phyloP scores from a whole-genome alignment of 2,797 vertebrate genomes.

The Paratrypauchen microcephalus region DNA sequence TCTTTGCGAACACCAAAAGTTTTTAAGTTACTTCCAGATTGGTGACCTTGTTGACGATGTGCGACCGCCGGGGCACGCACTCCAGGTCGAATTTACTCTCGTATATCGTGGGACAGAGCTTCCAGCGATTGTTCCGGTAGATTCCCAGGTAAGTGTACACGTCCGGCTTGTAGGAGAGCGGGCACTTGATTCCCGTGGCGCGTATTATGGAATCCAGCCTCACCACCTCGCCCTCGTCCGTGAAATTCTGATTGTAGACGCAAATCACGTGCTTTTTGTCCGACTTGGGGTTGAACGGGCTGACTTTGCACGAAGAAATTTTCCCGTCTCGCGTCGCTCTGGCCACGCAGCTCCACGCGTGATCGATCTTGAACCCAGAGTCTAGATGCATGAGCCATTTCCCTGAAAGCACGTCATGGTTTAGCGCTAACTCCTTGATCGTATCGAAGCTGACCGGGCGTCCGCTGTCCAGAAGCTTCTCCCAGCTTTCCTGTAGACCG shows the following conservation, averaged over 20 bases:
- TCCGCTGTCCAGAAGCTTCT: slow-evolving; percentile 79
- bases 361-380: slow-evolving; percentile 89
- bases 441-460: slow-evolving; percentile 79
- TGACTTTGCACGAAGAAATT: slow-evolving; percentile 82
- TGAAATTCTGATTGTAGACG: slow-evolving; percentile 86
- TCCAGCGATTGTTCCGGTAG: slow-evolving; percentile 90
- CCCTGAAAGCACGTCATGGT: slow-evolving; percentile 82
- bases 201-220: slow-evolving; percentile 82
- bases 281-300: slow-evolving; percentile 71
- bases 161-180: slow-evolving; percentile 87
- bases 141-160: slow-evolving; percentile 90
- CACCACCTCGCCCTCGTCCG: slow-evolving; percentile 82
- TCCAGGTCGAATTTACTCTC: slow-evolving; percentile 90
- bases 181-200: slow-evolving; percentile 85
- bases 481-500: slow-evolving; percentile 87
- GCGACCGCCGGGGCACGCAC: slow-evolving; percentile 84
- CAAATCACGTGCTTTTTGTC: slow-evolving; percentile 85
- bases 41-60: slow-evolving; percentile 84
- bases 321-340: slow-evolving; percentile 81
- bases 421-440: slow-evolving; percentile 86
- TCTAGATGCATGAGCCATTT: slow-evolving; percentile 92
- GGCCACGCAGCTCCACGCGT: slow-evolving; percentile 87
- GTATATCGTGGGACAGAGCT: slow-evolving; percentile 90
- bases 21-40: slow-evolving; percentile 82
- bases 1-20: not conserved